Base-by-base conservation (phyloP, 35 echinoderm and acorn worm genomes). In the Patiria miniata region DNA sequence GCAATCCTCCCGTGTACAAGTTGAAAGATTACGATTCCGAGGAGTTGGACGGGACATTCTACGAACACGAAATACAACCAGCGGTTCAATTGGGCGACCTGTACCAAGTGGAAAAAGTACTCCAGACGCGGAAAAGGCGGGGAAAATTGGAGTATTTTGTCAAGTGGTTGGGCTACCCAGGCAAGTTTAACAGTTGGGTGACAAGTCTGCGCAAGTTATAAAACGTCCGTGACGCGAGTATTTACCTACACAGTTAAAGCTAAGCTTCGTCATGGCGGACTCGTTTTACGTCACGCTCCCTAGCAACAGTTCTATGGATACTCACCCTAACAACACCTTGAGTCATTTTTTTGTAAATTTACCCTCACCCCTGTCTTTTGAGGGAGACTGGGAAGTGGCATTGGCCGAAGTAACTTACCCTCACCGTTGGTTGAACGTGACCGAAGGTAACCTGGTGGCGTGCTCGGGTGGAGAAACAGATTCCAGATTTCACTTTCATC, bases 171-270 rank as follows among this genome's bases (percentile, higher is more conserved):
- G 95, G 95, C 4, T 97, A 93, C 39, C 95, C 95, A 0, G 21
- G 39, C 34, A 87, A 87, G 52, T 97, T 93, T 36, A 93, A 93
- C 55, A 86, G 78, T 47, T 97, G 95, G 95, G 95, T 97, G 36
- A 57, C 30, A 19, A 58, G 80, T 26, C 9, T 82, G 56, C 12
- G 32, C 32, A 68, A 8, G n/a, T 37, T 39, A 85, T 85, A 85
- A 86, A 86, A 65, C 7, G 0, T 23, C 32, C 1, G n/a, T 12
- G 32, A 34, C 37, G 34, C 0, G 1, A 39, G 22, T 18, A 1
- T 32, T 38, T 26, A 16, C 17, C 15, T 36, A 18, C 2, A 68
- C 68, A 2, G 59, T n/a, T 68, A 39, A 9, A 21, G 7, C 37
- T 8, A 86, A 85, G 8, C 30, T 68, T 33, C 42, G 69, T 69